A percentile compares a stretch with the other conserved stretches of the same genome.
phyloP scores from a whole-genome alignment of 2,888 invertebrate species.

The Neelides folsomi region DNA sequence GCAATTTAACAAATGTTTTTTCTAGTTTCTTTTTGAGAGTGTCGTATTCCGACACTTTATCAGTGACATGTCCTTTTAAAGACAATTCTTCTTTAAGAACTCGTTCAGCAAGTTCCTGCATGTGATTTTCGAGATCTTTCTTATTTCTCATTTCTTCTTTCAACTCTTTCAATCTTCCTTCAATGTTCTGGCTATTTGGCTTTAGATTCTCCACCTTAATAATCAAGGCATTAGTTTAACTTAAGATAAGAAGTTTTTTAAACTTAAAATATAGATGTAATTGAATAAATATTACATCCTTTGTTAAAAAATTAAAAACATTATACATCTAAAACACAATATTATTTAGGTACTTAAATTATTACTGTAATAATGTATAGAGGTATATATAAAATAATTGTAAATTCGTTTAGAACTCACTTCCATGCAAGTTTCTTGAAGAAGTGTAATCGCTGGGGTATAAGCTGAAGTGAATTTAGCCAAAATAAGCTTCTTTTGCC shows the following conservation, averaged over 20 bases:
- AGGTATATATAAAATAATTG: no score
- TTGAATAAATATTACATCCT: not conserved
- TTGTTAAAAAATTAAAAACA: no score
- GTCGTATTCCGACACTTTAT: constrained; percentile 1
- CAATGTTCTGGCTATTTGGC: not conserved
- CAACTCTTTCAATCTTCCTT: constrained; percentile 1
- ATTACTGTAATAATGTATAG: no score
- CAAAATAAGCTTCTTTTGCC: constrained; percentile 5
- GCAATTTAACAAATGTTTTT: not conserved
- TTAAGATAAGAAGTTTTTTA: not conserved
- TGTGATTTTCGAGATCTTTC: constrained; percentile 7
- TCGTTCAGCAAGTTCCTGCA: constrained; percentile 10
- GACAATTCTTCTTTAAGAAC: not conserved
- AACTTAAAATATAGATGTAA: not conserved
- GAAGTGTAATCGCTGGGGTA: not conserved
- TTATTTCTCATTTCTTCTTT: constrained; percentile 5
- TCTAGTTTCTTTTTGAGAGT: constrained; percentile 6
- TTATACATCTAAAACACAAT: no score
- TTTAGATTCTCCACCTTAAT: not conserved
- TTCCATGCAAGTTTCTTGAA: constrained; percentile 1
- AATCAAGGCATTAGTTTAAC: not conserved
- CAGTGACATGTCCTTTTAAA: constrained; percentile 1
- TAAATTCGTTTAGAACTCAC: not conserved
- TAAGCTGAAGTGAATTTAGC: not conserved
- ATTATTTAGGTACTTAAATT: no score